A percentile compares a stretch with the other conserved stretches of the same genome.
phyloP scores from a whole-genome alignment of 2,113 vertebrate species.

The Orycteropus afer region DNA sequence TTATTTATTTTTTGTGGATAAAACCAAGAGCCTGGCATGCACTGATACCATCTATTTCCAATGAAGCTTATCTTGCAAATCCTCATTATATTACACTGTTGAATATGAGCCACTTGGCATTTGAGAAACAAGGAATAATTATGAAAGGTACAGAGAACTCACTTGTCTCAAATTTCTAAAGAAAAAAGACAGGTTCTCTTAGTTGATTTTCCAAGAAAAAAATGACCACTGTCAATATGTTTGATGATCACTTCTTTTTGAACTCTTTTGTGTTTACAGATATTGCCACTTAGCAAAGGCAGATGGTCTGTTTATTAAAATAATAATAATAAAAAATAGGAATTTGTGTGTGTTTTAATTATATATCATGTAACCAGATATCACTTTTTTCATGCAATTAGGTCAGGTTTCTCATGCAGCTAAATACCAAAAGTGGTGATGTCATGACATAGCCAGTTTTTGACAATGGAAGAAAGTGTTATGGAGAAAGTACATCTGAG shows the following conservation, averaged over 20 bases:
- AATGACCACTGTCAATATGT: not conserved
- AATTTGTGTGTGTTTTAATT: conserved; percentile 12
- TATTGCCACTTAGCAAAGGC: not conserved
- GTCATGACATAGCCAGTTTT: conserved; percentile 15
- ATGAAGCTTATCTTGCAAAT: conserved; percentile 34
- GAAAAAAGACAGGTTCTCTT: not conserved
- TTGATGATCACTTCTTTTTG: not conserved
- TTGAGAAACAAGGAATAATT: conserved; percentile 65
- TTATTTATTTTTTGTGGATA: not conserved
- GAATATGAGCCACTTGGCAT: conserved; percentile 63
- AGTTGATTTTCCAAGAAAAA: conserved; percentile 3
- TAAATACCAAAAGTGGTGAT: conserved; percentile 57
- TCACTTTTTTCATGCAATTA: not conserved
- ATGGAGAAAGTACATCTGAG: conserved; percentile 2
- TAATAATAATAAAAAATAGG: too few species aligned
- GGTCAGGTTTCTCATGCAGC: not conserved
- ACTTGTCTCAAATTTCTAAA: conserved; percentile 22
- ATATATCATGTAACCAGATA: not conserved
- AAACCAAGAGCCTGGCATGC: not conserved
- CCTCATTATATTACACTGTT: conserved; percentile 42
- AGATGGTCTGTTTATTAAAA: conserved; percentile 26
- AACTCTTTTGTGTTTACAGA: conserved; percentile 15
- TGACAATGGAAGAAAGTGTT: conserved; percentile 14
- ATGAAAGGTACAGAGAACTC: conserved; percentile 20
- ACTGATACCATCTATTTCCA: conserved; percentile 19